phyloP scores from a whole-genome alignment of 2,113 vertebrate species.

The Clarias gariepinus region DNA sequence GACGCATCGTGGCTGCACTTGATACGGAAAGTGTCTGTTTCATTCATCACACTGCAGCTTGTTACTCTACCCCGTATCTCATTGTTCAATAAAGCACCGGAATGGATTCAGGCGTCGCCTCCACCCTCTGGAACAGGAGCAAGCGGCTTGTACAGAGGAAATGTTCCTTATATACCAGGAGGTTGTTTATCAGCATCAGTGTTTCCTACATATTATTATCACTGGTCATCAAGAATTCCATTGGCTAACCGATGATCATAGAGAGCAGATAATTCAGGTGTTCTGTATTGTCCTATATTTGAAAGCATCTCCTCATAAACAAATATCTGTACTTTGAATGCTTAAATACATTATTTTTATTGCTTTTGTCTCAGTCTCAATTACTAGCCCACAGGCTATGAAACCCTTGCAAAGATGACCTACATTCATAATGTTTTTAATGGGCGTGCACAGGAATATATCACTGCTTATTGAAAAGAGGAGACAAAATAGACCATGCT shows the following conservation, averaged over 20 bases:
- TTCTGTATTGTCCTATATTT: neutral
- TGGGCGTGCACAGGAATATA: neutral
- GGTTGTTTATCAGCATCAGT: neutral
- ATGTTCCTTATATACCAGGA: conserved; percentile 18
- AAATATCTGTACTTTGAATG: neutral
- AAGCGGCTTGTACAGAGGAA: conserved; percentile 21
- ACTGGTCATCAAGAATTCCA: neutral
- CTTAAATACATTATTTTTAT: neutral
- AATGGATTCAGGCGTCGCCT: conserved; percentile 50
- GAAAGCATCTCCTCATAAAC: neutral
- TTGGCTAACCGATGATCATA: neutral
- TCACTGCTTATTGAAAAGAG: neutral
- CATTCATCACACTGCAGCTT: conserved; percentile 29
- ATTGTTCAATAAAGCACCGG: conserved; percentile 45
- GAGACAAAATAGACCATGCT: neutral
- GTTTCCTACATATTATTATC: neutral
- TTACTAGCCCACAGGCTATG: neutral
- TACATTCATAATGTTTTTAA: conserved; percentile 15
- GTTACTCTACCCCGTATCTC: conserved; percentile 6
- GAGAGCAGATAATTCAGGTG: neutral
- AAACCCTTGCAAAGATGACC: conserved; percentile 11
- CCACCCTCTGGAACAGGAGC: conserved; percentile 39
- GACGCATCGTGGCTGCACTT: conserved; percentile 11
- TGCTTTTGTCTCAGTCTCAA: neutral
- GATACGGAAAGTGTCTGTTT: conserved; percentile 13